Percentiles rank a stretch among this genome's conserved stretches.
Conservation (phyloP, 2,888 invertebrate genomes). For the Phytoseiulus persimilis region DNA sequence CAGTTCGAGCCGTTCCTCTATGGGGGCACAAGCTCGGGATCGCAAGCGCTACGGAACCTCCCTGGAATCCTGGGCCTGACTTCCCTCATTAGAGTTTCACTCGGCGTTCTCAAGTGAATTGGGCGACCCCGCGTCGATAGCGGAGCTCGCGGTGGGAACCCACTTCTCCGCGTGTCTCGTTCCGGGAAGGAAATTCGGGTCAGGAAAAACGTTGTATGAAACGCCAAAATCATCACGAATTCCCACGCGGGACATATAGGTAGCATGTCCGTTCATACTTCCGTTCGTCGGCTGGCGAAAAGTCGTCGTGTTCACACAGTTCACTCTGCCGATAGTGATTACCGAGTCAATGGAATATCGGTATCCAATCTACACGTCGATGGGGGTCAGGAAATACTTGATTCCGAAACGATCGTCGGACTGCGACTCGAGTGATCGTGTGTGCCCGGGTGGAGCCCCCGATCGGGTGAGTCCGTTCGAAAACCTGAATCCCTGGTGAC, state of each 20-base stretch:
- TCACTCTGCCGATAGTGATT: not conserved
- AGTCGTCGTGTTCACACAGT: not conserved
- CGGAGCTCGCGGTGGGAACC: too few relatives aligned
- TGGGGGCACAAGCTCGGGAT: not conserved
- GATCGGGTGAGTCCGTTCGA: not conserved
- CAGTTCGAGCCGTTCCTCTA: not conserved
- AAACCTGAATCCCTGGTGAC: not conserved
- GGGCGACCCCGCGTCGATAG: too few relatives aligned
- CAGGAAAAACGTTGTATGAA: too few relatives aligned
- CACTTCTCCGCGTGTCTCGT: too few relatives aligned
- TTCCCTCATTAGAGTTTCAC: not conserved
- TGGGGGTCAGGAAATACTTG: not conserved
- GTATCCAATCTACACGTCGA: not conserved
- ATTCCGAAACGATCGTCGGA: not conserved
- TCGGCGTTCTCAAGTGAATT: too few relatives aligned
- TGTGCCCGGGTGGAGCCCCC: not conserved
- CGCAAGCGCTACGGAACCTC: not conserved
- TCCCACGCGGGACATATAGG: too few relatives aligned
- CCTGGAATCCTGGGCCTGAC: not conserved
- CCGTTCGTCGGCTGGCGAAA: not conserved
- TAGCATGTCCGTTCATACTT: not conserved
- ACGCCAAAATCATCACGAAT: too few relatives aligned
- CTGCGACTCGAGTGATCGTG: not conserved
- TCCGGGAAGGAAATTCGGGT: too few relatives aligned
- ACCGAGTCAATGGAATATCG: not conserved